Conservation (phyloP, 2,113 vertebrate genomes). For the Misgurnus anguillicaudatus region DNA sequence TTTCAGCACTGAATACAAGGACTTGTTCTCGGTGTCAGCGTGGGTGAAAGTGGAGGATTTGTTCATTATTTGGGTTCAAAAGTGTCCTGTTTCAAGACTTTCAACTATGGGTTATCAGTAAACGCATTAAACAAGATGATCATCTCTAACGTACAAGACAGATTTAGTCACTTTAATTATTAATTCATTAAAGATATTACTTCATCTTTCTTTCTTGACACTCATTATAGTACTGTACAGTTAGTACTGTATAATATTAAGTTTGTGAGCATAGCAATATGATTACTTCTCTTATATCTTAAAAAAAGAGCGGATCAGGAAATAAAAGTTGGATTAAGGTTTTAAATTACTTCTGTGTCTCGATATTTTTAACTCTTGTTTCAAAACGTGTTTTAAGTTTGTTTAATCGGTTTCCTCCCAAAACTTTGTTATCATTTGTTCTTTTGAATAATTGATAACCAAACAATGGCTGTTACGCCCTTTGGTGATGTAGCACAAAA, state of each 20-base stretch:
- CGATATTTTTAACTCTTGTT: neutral
- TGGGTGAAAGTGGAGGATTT: neutral
- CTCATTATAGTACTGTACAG: too few relatives aligned
- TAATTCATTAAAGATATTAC: too few relatives aligned
- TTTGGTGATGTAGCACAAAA: constrained; percentile 45
- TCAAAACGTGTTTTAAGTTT: constrained; percentile 49
- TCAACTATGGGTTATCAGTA: neutral
- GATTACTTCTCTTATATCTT: neutral
- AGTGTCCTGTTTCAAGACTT: neutral
- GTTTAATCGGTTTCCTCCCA: constrained; percentile 60
- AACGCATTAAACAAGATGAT: neutral
- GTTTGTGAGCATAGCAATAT: neutral
- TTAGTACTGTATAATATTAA: too few relatives aligned
- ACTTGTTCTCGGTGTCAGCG: constrained; percentile 15
- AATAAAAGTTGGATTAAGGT: neutral
- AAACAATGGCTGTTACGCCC: constrained; percentile 51
- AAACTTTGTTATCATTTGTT: constrained; percentile 64
- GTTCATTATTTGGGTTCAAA: neutral
- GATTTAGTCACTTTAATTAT: too few relatives aligned
- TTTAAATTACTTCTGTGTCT: neutral
- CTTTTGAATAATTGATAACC: constrained; percentile 61
- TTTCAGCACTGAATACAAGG: neutral
- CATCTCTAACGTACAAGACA: too few relatives aligned
- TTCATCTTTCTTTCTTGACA: too few relatives aligned
- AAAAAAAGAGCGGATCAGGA: neutral